phyloP scores from a whole-genome alignment of 2,113 vertebrate genomes.

The Cynopterus brachyotis region DNA sequence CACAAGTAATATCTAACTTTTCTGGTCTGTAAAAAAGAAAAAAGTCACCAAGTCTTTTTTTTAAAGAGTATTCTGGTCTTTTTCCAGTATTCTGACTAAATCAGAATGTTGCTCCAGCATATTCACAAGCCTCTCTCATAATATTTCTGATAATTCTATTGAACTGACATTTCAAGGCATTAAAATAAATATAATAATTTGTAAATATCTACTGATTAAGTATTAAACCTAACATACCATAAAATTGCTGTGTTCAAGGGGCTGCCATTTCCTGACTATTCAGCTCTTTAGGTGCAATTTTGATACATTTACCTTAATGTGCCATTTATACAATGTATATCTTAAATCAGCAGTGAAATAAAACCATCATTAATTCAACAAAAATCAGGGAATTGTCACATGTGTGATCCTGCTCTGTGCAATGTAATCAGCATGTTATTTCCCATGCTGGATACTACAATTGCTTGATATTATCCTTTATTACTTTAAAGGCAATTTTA shows the following conservation, averaged over 20 bases:
- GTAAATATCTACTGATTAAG: conserved; percentile 71
- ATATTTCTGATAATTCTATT: conserved; percentile 5
- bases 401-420: conserved; percentile 39
- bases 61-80: neutral
- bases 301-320: conserved; percentile 54
- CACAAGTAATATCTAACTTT: neutral
- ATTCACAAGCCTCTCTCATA: neutral
- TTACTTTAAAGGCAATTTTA: conserved; percentile 77
- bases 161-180: conserved; percentile 46
- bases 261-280: conserved; percentile 32
- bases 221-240: conserved; percentile 45
- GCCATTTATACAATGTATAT: conserved; percentile 55
- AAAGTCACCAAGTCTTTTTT: neutral
- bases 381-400: conserved; percentile 21
- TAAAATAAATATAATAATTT: conserved; percentile 54
- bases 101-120: neutral
- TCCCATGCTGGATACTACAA: conserved; percentile 61
- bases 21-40: neutral
- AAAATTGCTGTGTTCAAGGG: conserved; percentile 54
- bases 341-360: conserved; percentile 51
- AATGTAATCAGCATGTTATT: conserved; percentile 53
- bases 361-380: conserved; percentile 49
- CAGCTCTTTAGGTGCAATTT: conserved; percentile 54
- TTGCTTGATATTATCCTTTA: conserved; percentile 62
- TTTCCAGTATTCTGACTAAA: neutral